phyloP scores from a whole-genome alignment of 1,140 invertebrate genomes.

The Ostrea edulis region DNA sequence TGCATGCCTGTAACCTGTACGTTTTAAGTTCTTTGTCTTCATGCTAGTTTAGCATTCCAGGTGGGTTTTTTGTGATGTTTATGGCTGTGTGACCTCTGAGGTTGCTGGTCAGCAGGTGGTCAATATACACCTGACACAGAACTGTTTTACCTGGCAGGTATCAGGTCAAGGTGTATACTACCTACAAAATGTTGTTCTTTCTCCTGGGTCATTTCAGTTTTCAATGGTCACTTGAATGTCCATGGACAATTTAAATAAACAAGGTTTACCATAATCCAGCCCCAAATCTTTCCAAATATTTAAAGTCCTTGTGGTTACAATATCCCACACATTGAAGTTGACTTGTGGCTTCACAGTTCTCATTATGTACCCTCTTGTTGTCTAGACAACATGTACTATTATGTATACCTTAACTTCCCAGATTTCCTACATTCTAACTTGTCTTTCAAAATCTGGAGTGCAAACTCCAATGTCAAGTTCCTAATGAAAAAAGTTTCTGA shows the following conservation, averaged over 20 bases:
- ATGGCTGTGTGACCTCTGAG: background rate
- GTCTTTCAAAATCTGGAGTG: no score
- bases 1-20: background rate
- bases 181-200: constrained; percentile 32
- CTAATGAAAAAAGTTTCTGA: no score
- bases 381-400: no score
- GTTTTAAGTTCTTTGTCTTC: background rate
- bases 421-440: no score
- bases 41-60: background rate
- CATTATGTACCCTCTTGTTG: no score
- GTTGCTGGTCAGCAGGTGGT: constrained; percentile 3
- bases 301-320: constrained; percentile 22
- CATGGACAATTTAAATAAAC: constrained; percentile 12
- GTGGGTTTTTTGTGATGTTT: background rate
- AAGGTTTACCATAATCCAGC: constrained; percentile 26
- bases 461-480: no score
- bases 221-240: constrained; percentile 29
- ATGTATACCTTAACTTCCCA: no score
- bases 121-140: constrained; percentile 28
- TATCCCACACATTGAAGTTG: background rate
- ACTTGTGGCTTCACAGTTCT: background rate
- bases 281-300: constrained; percentile 37
- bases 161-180: constrained; percentile 26
- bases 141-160: constrained; percentile 17
- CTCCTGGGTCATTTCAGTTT: background rate